Evolutionary conservation across 2,797 vertebrate species (phyloP).

Genomic region (Premnoplex brunnescens): DNA sequence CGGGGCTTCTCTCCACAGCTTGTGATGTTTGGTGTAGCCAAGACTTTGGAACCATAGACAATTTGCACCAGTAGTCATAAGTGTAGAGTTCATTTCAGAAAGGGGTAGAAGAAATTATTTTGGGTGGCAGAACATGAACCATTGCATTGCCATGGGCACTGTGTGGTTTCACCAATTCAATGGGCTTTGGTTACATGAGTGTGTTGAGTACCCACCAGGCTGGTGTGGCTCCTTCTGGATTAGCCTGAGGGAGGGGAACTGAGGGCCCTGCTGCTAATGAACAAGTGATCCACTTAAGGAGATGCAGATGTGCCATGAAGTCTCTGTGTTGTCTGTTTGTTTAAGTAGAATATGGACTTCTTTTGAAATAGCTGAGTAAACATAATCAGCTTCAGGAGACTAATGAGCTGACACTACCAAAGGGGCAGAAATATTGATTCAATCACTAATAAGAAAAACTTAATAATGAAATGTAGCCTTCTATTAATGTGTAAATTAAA

Average conservation of each 20-base stretch:
- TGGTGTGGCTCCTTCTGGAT: neutral
- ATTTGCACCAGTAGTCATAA: neutral
- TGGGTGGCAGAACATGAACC: neutral
- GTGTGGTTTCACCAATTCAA: neutral
- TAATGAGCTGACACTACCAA: neutral
- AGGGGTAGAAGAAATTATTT: neutral
- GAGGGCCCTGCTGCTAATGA: neutral
- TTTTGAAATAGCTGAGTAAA: neutral
- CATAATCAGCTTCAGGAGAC: neutral
- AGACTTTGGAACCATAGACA: neutral
- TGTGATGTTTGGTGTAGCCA: neutral
- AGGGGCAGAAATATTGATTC: conserved; percentile 9
- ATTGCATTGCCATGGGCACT: neutral
- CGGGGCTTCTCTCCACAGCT: neutral
- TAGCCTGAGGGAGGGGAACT: neutral
- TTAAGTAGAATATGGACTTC: neutral
- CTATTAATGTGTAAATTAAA: conserved; percentile 66
- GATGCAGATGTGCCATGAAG: conserved; percentile 13
- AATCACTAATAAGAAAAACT: conserved; percentile 27
- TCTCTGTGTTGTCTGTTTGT: neutral
- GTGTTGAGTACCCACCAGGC: neutral
- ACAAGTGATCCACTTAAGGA: neutral
- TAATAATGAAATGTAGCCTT: conserved; percentile 19
- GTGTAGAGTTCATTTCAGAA: neutral
- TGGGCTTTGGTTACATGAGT: neutral